Evolutionary conservation across 2,888 invertebrate genomes (phyloP), one percentile per base, ranked within the genome.

Genomic region (Sepioteuthis lessoniana): DNA sequence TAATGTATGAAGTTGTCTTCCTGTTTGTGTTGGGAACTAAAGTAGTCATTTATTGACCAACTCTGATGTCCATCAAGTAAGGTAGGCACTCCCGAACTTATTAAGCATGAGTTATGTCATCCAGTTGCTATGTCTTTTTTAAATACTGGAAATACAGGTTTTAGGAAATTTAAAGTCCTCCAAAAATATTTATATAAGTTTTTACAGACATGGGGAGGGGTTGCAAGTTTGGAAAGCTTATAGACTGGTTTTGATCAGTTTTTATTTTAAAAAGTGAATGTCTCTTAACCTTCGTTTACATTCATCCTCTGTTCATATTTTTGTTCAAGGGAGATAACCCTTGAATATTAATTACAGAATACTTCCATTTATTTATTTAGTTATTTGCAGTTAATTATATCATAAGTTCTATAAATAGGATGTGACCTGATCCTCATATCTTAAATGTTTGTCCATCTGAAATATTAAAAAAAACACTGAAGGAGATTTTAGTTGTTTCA

Each of bases 71-170:
- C 76, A 76, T 76, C n/a, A 76, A 13, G 3, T 35, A 35, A 35
- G 3, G n/a, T 35, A 35, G 76, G 4, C 35, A 76, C 76, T 76
- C 76, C 76, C 31, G 3, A 8, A 76, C n/a, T 60, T 31, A 31
- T 60, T n/a, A 76, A 76, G 35, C 76, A 76, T n/a, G 76, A 76
- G 76, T 76, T 35, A 76, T 76, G 76, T n/a, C 76, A 76, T n/a
- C 25, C 35, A 35, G 35, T 76, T 25, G 76, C 76, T 35, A 76
- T n/a, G 76, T 76, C 76, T n/a, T 76, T 60, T 35, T 76, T 76
- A 76, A 76, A n/a, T 76, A 76, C 76, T 76, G 35, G 76, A 76
- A 76, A 76, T 76, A 76, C 76, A 76, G n/a, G n/a, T 76, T 76
- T 76, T 76, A n/a, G 10, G 76, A 76, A n/a, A 76, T 76, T 76